Percentiles rank a stretch among this genome's conserved stretches.
These are phyloP conservation scores for Mnemiopsis leidyi DNA, from an alignment of 37 sponge, comb jelly and placozoan genomes.

Conservation along the genomic window DNA sequence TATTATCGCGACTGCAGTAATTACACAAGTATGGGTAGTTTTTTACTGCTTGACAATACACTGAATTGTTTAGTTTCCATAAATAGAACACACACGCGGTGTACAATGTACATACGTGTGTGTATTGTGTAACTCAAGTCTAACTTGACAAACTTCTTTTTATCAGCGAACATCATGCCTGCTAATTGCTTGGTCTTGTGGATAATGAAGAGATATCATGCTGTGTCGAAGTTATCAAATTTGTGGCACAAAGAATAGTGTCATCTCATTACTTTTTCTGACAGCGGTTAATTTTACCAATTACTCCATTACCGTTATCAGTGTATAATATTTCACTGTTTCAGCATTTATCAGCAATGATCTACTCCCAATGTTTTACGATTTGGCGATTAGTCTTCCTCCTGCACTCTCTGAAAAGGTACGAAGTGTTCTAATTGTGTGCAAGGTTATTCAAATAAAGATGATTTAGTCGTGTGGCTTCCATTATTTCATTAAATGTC, in stretches of 20 bases:
- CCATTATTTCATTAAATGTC: too few species aligned
- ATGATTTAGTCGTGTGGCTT: too few species aligned
- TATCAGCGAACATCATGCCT: not conserved
- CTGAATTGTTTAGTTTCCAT: not conserved
- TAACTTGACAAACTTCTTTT: not conserved
- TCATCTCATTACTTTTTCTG: too few species aligned
- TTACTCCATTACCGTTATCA: not conserved
- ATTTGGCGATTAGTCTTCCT: slow-evolving; percentile 31
- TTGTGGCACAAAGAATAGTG: too few species aligned
- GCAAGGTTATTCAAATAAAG: too few species aligned
- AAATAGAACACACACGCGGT: not conserved
- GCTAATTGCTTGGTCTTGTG: not conserved
- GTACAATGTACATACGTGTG: not conserved
- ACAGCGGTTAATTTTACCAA: not conserved
- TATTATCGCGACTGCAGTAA: too few species aligned
- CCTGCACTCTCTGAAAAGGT: slow-evolving; percentile 46
- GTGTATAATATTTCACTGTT: not conserved
- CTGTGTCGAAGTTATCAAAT: too few species aligned
- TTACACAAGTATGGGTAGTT: not conserved
- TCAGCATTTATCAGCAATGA: slow-evolving; percentile 58
- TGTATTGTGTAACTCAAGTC: too few species aligned
- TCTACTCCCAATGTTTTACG: slow-evolving; percentile 56
- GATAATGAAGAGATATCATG: not conserved
- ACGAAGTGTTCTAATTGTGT: too few species aligned
- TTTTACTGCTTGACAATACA: not conserved